Conservation (phyloP, 2,888 invertebrate genomes). For the Dicycla oo region DNA sequence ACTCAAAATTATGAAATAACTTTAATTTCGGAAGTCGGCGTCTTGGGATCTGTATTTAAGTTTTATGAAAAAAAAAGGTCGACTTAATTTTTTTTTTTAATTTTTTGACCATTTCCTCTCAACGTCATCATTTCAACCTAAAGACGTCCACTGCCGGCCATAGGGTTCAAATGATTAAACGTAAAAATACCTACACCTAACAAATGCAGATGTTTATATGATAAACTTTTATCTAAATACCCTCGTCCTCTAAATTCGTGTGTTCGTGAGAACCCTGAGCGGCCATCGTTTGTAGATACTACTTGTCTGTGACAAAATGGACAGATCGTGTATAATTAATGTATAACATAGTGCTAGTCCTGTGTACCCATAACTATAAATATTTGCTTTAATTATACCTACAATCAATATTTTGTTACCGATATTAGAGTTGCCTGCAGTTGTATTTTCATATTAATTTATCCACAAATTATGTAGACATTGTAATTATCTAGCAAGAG, state of each 20-base stretch:
- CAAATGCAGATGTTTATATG: not conserved
- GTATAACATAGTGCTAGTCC: conserved; percentile 56
- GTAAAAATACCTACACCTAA: not conserved
- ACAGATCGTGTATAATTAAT: conserved; percentile 69
- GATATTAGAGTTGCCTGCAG: conserved; percentile 4
- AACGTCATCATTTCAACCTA: not conserved
- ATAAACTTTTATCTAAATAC: not conserved
- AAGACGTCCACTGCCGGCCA: not conserved
- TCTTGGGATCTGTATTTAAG: too few relatives aligned
- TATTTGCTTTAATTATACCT: conserved; percentile 62
- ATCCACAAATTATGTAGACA: not conserved
- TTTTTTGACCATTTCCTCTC: too few relatives aligned
- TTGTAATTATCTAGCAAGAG: not conserved
- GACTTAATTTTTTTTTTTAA: too few relatives aligned
- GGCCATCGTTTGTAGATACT: conserved; percentile 62
- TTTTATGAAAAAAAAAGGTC: too few relatives aligned
- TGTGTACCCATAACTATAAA: conserved; percentile 55
- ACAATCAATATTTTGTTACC: conserved; percentile 27
- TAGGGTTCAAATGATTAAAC: too few relatives aligned
- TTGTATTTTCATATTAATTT: conserved; percentile 7
- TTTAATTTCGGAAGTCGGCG: too few relatives aligned
- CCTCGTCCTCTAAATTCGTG: not conserved
- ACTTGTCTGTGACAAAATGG: conserved; percentile 70
- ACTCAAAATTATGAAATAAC: too few relatives aligned
- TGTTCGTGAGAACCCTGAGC: conserved; percentile 55